Conservation (phyloP, 1,140 invertebrate species). For the Subanguina moxae region DNA sequence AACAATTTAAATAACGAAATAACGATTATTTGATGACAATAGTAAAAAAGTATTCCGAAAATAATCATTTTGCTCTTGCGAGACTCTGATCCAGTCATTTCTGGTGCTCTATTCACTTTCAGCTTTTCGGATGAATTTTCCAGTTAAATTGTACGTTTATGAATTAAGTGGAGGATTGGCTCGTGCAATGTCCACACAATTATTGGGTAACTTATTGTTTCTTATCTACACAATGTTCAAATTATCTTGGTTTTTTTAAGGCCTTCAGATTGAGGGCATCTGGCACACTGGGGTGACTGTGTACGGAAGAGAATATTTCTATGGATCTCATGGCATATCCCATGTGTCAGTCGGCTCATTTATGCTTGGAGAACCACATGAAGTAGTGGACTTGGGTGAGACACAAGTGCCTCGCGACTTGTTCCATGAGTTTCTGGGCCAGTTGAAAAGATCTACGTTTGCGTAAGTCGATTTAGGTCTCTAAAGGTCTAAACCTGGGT, state of each 20-base stretch:
- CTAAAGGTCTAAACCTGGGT: too few relatives aligned
- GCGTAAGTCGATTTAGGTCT: background rate
- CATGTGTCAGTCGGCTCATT: background rate
- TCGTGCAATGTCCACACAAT: background rate
- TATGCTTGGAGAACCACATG: background rate
- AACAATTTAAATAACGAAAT: too few relatives aligned
- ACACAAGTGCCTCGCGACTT: background rate
- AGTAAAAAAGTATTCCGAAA: too few relatives aligned
- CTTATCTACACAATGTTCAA: background rate
- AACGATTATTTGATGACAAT: too few relatives aligned
- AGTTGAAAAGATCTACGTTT: background rate
- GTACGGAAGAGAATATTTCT: background rate
- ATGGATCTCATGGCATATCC: slow-evolving; percentile 6
- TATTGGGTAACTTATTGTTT: slow-evolving; percentile 2
- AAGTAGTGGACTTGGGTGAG: background rate
- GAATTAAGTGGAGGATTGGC: slow-evolving; percentile 3
- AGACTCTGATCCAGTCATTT: background rate
- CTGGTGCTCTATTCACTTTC: background rate
- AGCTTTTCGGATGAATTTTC: background rate
- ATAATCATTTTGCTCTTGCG: too few relatives aligned
- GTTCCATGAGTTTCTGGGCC: background rate
- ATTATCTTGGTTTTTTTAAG: background rate
- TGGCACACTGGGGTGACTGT: background rate
- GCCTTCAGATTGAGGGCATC: background rate
- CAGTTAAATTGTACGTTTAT: background rate